These are phyloP conservation scores for Pterois miles DNA, from an alignment of 2,797 vertebrate genomes.

Conservation along the genomic window DNA sequence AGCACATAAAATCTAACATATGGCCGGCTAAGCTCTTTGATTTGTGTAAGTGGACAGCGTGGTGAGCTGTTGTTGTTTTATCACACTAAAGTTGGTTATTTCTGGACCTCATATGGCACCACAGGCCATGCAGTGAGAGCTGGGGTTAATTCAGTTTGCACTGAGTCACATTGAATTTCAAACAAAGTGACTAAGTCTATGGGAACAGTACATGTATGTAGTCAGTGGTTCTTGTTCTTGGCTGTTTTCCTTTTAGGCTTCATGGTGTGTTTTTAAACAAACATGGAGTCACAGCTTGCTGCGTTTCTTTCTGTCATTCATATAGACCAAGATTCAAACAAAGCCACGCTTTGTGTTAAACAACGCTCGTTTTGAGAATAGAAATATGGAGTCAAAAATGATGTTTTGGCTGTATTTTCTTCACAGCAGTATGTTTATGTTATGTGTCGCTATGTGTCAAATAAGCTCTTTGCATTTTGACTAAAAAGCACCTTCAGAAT, in stretches of 20 bases:
- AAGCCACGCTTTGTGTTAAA: background rate
- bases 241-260: background rate
- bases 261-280: background rate
- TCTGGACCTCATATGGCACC: slow-evolving; percentile 38
- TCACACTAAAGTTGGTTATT: slow-evolving; percentile 23
- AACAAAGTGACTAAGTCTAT: slow-evolving; percentile 14
- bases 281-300: background rate
- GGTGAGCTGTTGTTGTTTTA: slow-evolving; percentile 20
- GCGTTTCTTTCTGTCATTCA: background rate
- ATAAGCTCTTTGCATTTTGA: background rate
- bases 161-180: slow-evolving; percentile 10
- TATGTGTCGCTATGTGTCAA: background rate
- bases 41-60: slow-evolving; percentile 15
- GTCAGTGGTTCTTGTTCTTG: background rate
- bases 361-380: background rate
- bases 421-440: background rate
- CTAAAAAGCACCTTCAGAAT: background rate
- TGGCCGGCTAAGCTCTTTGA: slow-evolving; percentile 37
- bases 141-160: slow-evolving; percentile 39
- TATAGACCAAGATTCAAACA: slow-evolving; percentile 1
- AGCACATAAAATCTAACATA: slow-evolving; percentile 44
- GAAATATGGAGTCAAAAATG: background rate
- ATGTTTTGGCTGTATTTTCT: background rate
- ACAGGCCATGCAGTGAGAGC: background rate
- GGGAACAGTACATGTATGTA: background rate